phyloP scores from a whole-genome alignment of 2,113 vertebrate genomes.

The Alligator mississippiensis region DNA sequence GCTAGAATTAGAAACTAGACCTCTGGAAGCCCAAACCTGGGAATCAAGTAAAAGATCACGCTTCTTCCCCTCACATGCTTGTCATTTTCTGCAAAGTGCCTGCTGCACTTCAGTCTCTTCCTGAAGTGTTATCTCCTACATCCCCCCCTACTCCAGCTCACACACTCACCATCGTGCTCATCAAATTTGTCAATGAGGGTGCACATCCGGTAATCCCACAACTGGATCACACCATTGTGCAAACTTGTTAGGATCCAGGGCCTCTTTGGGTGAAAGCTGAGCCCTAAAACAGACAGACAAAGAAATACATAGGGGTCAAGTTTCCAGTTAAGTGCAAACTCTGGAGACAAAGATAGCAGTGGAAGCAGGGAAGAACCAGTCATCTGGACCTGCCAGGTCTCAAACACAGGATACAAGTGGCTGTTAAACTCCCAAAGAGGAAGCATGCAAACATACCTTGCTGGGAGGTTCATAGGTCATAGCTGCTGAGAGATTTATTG shows the following conservation, averaged over 20 bases:
- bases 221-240: conserved; percentile 97
- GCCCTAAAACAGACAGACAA: conserved; percentile 75
- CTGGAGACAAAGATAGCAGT: background rate
- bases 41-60: rapidly evolving
- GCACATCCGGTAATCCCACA: conserved; percentile 98
- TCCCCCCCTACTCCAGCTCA: rapidly evolving
- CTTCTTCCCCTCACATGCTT: background rate
- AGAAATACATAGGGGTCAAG: background rate
- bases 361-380: no score
- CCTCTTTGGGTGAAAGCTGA: conserved; percentile 96
- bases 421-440: no score
- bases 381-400: no score
- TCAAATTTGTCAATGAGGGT: conserved; percentile 98
- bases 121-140: rapidly evolving
- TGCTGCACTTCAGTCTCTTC: rapidly evolving
- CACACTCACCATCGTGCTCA: conserved; percentile 90
- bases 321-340: background rate
- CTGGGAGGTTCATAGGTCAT: no score
- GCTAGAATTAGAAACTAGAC: rapidly evolving
- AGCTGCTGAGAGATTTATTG: no score
- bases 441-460: no score
- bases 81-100: background rate
- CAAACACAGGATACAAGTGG: no score
- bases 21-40: no score
- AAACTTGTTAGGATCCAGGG: conserved; percentile 97